Conservation (phyloP, 2,888 invertebrate genomes). For the Drosophila tripunctata region DNA sequence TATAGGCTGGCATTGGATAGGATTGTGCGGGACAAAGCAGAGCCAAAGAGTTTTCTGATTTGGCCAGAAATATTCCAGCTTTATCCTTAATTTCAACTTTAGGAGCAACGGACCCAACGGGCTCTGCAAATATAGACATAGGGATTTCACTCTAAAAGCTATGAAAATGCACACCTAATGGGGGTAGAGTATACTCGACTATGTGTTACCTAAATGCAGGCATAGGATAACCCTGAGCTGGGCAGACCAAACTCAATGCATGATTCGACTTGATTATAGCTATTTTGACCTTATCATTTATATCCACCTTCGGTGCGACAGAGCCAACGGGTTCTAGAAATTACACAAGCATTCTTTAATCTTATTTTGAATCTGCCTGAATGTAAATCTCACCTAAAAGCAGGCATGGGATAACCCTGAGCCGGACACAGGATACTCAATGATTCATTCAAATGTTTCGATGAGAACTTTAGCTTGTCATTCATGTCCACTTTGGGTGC, state of each 20-base stretch:
- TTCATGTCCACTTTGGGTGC: slow-evolving; percentile 88
- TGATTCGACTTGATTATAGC: slow-evolving; percentile 73
- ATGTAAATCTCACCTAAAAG: slow-evolving; percentile 85
- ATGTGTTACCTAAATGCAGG: slow-evolving; percentile 73
- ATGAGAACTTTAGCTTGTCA: slow-evolving; percentile 86
- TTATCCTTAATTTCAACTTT: slow-evolving; percentile 89
- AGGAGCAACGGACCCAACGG: slow-evolving; percentile 85
- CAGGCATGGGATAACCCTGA: slow-evolving; percentile 89
- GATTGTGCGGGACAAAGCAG: slow-evolving; percentile 90
- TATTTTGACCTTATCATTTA: slow-evolving; percentile 83
- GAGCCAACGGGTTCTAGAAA: slow-evolving; percentile 84
- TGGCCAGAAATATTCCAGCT: slow-evolving; percentile 71
- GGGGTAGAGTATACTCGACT: slow-evolving; percentile 29
- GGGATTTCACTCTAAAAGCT: not conserved
- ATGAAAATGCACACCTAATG: not conserved
- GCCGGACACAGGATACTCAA: slow-evolving; percentile 86
- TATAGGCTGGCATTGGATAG: slow-evolving; percentile 86
- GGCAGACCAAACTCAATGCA: slow-evolving; percentile 88
- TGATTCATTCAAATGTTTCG: slow-evolving; percentile 23
- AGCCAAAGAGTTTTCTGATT: slow-evolving; percentile 41
- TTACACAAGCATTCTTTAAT: not conserved
- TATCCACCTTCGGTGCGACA: slow-evolving; percentile 86
- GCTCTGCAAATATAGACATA: slow-evolving; percentile 81
- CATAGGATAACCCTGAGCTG: slow-evolving; percentile 89
- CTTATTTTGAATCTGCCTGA: slow-evolving; percentile 28